Percentiles rank a stretch among this genome's conserved stretches.
phyloP scores from a whole-genome alignment of 2,797 vertebrate genomes.

The Siniperca undulata region DNA sequence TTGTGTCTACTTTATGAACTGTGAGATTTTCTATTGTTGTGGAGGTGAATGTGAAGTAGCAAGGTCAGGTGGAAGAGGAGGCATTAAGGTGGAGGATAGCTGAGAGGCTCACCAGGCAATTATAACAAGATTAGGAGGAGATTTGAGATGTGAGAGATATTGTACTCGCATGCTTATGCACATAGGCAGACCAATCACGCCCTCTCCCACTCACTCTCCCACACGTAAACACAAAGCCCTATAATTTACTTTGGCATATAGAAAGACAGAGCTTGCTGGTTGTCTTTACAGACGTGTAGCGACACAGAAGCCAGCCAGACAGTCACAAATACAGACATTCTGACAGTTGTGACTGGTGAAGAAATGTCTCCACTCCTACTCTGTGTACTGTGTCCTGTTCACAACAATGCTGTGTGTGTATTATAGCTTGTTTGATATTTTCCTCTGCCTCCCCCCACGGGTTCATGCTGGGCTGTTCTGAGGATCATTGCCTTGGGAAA shows the following conservation, averaged over 20 bases:
- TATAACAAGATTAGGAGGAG: conserved; percentile 79
- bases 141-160: conserved; percentile 70
- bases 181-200: conserved; percentile 51
- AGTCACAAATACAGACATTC: conserved; percentile 51
- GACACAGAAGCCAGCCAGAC: conserved; percentile 25
- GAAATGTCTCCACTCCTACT: conserved; percentile 34
- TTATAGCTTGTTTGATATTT: conserved; percentile 22
- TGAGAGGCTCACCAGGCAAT: conserved; percentile 75
- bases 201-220: conserved; percentile 54
- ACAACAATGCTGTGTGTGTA: conserved; percentile 3
- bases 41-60: conserved; percentile 52
- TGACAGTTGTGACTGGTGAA: conserved; percentile 35
- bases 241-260: conserved; percentile 65
- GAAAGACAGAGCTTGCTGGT: conserved; percentile 34
- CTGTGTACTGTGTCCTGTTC: conserved; percentile 20
- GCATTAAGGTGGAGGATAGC: conserved; percentile 56
- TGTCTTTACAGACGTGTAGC: conserved; percentile 44
- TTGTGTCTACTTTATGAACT: conserved; percentile 41
- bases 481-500: conserved; percentile 16
- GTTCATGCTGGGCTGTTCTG: conserved; percentile 15
- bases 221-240: conserved; percentile 58
- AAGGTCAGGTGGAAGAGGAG: conserved; percentile 68
- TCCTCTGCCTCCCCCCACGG: not conserved
- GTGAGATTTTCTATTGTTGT: conserved; percentile 57
- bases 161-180: conserved; percentile 57